A percentile compares a stretch with the other conserved stretches of the same genome.
Conservation (phyloP, 2,113 vertebrate genomes). For the Leptosomus discolor region DNA sequence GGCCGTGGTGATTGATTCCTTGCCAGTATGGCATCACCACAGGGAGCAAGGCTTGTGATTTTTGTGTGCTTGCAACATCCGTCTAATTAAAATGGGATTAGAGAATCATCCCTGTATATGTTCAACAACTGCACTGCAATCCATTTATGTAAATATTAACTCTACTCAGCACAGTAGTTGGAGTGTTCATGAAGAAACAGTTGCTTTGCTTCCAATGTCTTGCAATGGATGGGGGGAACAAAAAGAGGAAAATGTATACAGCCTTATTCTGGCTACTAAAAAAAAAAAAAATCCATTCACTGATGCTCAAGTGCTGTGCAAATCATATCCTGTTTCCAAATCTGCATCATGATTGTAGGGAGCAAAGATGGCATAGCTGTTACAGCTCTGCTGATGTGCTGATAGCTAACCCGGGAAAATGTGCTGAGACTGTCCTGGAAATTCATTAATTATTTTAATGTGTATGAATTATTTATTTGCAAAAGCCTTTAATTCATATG, state of each 20-base stretch:
- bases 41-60: constrained; percentile 85
- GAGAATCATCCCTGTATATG: constrained; percentile 85
- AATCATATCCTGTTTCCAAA: background rate
- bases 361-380: constrained; percentile 11
- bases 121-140: constrained; percentile 86
- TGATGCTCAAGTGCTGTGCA: background rate
- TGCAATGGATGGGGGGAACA: background rate
- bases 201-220: constrained; percentile 40
- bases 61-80: constrained; percentile 86
- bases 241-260: background rate
- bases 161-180: constrained; percentile 74
- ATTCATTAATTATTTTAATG: constrained; percentile 76
- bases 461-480: constrained; percentile 82
- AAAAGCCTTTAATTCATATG: constrained; percentile 76
- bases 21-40: constrained; percentile 92
- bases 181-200: constrained; percentile 68
- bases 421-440: constrained; percentile 30
- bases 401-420: background rate
- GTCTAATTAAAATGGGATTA: constrained; percentile 99
- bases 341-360: constrained; percentile 11
- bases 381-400: background rate
- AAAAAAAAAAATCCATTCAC: background rate
- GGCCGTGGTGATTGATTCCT: constrained; percentile 93
- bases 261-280: background rate
- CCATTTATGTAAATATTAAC: constrained; percentile 89